Evolutionary conservation across 92 coral and sea anemone genomes (phyloP).

Genomic region (Actinernus sp.): DNA sequence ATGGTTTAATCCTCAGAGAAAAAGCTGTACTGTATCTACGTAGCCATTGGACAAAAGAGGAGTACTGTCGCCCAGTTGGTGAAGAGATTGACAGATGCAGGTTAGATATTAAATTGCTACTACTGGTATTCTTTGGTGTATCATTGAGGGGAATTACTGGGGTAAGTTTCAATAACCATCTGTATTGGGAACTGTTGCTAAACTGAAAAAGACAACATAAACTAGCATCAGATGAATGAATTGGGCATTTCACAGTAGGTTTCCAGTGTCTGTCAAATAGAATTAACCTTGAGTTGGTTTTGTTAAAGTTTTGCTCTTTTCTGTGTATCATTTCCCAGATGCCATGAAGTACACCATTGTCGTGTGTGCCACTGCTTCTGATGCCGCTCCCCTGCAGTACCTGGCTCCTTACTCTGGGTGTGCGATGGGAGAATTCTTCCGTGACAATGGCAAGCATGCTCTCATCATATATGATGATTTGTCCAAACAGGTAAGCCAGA

Average conservation of each 20-base stretch:
- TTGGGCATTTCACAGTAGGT: no score
- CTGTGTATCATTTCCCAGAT: slow-evolving; percentile 68
- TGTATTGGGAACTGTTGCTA: no score
- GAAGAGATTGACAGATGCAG: slow-evolving; percentile 92
- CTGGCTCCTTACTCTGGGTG: slow-evolving; percentile 99
- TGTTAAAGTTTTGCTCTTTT: no score
- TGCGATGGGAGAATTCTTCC: slow-evolving; percentile 99
- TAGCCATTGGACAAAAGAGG: slow-evolving; percentile 99
- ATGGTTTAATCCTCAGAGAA: slow-evolving; percentile 67
- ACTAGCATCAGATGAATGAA: no score
- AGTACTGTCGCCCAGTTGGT: slow-evolving; percentile 99
- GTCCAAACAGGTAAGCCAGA: slow-evolving; percentile 97
- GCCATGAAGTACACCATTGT: slow-evolving; percentile 98
- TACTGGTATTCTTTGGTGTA: no score
- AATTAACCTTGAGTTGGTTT: no score
- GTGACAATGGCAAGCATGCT: slow-evolving; percentile 99
- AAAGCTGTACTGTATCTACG: slow-evolving; percentile 98
- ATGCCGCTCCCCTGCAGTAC: slow-evolving; percentile 99
- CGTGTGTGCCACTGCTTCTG: slow-evolving; percentile 99
- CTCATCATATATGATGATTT: slow-evolving; percentile 98
- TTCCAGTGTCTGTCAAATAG: no score
- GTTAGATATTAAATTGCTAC: no score
- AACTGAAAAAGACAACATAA: no score
- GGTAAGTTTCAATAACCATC: no score
- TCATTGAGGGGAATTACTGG: no score